Conservation (phyloP, 1,140 invertebrate species). For the Lordiphosa collinella region DNA sequence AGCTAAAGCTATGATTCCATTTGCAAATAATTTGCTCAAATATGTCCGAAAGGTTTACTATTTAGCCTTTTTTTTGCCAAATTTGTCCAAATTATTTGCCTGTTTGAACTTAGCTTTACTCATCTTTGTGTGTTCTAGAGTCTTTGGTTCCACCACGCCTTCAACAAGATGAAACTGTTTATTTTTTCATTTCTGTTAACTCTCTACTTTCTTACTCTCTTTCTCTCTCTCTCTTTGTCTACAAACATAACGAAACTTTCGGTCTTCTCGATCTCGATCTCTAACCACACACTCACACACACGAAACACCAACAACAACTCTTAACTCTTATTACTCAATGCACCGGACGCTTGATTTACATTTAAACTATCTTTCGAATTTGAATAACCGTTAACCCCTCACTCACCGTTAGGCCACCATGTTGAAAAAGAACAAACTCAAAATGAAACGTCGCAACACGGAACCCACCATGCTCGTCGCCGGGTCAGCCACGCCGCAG, state of each 20-base stretch:
- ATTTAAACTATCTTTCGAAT: conserved; percentile 15
- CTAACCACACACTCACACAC: conserved; percentile 11
- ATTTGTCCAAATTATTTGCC: too few species aligned
- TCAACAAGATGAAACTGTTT: conserved; percentile 16
- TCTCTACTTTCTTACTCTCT: conserved; percentile 46
- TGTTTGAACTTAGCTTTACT: too few species aligned
- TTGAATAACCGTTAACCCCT: conserved; percentile 17
- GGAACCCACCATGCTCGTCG: conserved; percentile 91
- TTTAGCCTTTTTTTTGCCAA: too few species aligned
- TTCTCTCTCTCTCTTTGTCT: conserved; percentile 37
- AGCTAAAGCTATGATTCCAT: too few species aligned
- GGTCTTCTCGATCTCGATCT: not conserved
- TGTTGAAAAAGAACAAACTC: conserved; percentile 94
- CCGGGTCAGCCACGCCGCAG: conserved; percentile 81
- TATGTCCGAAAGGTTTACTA: too few species aligned
- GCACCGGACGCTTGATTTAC: conserved; percentile 44
- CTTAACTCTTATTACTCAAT: conserved; percentile 25
- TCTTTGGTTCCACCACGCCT: not conserved
- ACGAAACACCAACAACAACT: conserved; percentile 6
- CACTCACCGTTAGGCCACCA: conserved; percentile 85
- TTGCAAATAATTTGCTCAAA: too few species aligned
- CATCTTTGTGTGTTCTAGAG: too few species aligned
- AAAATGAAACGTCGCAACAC: conserved; percentile 97
- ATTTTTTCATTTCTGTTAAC: conserved; percentile 52
- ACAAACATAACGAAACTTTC: conserved; percentile 15